Conservation (phyloP, 2,113 vertebrate genomes). For the Dasyurus viverrinus region DNA sequence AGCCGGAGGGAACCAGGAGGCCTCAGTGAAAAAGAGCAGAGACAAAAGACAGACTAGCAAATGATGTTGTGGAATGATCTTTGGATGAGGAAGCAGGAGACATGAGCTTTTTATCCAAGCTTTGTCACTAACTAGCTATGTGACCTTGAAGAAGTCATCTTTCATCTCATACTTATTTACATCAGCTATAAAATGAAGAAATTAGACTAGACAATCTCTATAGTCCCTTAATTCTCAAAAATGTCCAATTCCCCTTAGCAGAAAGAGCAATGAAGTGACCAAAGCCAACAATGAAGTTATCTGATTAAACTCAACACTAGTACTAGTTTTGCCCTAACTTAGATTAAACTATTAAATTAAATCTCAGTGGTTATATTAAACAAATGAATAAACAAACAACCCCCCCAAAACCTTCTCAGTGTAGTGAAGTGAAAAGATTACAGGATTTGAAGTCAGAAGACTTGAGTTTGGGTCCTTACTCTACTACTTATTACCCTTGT, state of each 20-base stretch:
- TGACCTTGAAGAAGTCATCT: conserved; percentile 34
- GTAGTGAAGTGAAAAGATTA: neutral
- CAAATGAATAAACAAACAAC: neutral
- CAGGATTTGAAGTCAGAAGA: neutral
- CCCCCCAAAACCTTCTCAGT: neutral
- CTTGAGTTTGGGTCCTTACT: neutral
- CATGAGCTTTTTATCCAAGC: neutral
- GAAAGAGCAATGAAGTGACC: neutral
- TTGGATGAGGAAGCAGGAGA: neutral
- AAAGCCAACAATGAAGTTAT: neutral
- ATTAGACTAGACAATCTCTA: conserved; percentile 3
- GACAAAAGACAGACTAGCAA: conserved; percentile 17
- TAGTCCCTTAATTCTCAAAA: neutral
- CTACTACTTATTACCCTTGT: neutral
- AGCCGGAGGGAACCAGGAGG: conserved; percentile 35
- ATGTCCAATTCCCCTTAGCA: neutral
- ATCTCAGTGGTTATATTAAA: neutral
- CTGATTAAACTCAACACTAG: neutral
- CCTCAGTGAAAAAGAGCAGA: conserved; percentile 12
- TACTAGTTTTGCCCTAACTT: neutral
- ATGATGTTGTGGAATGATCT: neutral
- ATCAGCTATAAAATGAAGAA: neutral
- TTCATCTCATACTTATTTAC: neutral
- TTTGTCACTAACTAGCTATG: neutral
- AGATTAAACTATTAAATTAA: neutral